Base-by-base conservation (phyloP, 2,113 vertebrate genomes). In the Oostethus manadensis region DNA sequence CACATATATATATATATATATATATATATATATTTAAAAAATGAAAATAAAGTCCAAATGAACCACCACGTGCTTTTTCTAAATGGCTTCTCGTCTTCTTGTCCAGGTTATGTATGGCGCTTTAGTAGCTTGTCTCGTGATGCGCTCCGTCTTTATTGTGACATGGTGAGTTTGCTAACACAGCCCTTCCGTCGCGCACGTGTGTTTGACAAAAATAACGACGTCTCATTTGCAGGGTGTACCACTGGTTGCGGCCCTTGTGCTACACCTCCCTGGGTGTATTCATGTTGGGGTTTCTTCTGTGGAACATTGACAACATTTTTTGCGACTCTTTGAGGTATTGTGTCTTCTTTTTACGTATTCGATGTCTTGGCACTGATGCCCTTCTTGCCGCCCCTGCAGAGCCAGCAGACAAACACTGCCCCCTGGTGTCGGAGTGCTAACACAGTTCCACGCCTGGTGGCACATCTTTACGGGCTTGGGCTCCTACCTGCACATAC, bases 391-490 rank as follows among this genome's bases (percentile, higher is more conserved):
- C 33, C 48, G 51, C 17, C 42, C 9, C 63, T 56, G 38, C 81
- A 99, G 97, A 89, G 85, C 84, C 26, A 83, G 92, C 55, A 88
- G 97, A 61, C 85, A 89, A 68, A 91, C 74, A 49, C 81, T 95
- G 62, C 94, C 92, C 62, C 84, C 94, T 15, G 77, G 92, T 47
- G 71, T 96, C 55, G 93, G 94, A 45, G 92, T 92, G 2, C 76
- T 94, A 23, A 98, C 96, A 10, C 97, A 99, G 78, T 96, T 98
- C 75, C 97, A 99, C 17, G 96, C 95, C 0, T 98, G 96, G 95
- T 99, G 97, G 97, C 97, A 99, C 72, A 94, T 98, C 72, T 90
- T 99, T 38, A 99, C 96, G 45, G 97, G 96, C 74, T 85, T 99
- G 46, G 96, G 96, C 8, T 99, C 97, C 53, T 98, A 98, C 76